A percentile compares a stretch with the other conserved stretches of the same genome.
Conservation (phyloP, 1,140 invertebrate genomes). For the Brachionus calyciflorus region DNA sequence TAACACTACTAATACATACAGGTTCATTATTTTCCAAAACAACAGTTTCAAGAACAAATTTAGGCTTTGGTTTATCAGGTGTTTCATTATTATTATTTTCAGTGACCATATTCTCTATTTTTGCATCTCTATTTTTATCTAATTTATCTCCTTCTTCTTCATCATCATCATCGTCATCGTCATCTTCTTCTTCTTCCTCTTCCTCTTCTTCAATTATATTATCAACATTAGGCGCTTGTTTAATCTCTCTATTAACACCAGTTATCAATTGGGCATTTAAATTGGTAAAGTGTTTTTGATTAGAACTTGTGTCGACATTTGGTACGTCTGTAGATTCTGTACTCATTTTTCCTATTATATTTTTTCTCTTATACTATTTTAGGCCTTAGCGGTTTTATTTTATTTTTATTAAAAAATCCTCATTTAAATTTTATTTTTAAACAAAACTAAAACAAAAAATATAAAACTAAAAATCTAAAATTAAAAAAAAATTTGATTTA, state of each 20-base stretch:
- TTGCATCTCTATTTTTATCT: too few species aligned
- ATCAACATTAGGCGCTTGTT: neutral
- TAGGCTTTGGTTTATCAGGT: neutral
- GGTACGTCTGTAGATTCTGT: neutral
- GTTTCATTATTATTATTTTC: too few species aligned
- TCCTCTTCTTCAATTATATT: slow-evolving; percentile 34
- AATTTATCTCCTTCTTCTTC: neutral
- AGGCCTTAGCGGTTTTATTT: too few species aligned
- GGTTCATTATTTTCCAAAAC: neutral
- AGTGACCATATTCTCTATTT: too few species aligned
- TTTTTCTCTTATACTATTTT: too few species aligned
- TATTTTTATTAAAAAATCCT: too few species aligned
- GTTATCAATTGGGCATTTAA: neutral
- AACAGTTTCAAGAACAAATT: slow-evolving; percentile 19
- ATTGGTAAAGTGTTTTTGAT: neutral
- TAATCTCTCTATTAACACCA: neutral
- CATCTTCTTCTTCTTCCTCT: slow-evolving; percentile 2
- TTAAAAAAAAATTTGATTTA: too few species aligned
- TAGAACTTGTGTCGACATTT: neutral
- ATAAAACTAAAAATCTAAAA: too few species aligned
- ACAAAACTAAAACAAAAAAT: too few species aligned
- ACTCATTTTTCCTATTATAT: too few species aligned
- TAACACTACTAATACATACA: too few species aligned
- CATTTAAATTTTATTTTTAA: too few species aligned
- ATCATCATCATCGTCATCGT: neutral